Percentiles rank a stretch among this genome's conserved stretches.
Evolutionary conservation across 2,797 vertebrate genomes (phyloP).

Genomic region (Cuculus canorus): DNA sequence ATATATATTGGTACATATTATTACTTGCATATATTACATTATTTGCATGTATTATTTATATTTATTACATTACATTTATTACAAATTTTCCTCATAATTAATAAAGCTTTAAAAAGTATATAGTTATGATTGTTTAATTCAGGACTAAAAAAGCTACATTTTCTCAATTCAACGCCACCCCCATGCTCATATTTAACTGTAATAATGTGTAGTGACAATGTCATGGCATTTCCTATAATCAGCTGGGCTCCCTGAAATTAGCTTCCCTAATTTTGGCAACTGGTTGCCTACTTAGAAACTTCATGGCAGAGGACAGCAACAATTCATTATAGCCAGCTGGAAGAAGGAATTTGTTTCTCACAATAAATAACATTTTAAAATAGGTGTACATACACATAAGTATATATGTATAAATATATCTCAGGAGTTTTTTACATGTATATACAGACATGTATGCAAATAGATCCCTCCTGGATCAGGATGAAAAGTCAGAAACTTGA

Average conservation of each 20-base stretch:
- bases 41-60: not conserved
- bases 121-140: not conserved
- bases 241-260: not conserved
- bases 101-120: not conserved
- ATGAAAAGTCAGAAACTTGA: not conserved
- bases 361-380: not conserved
- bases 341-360: not conserved
- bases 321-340: not conserved
- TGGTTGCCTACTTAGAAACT: not conserved
- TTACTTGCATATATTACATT: no score
- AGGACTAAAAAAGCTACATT: not conserved
- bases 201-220: not conserved
- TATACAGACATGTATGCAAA: no score
- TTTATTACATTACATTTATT: no score
- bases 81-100: not conserved
- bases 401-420: no score
- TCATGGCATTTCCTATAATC: not conserved
- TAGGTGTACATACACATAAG: not conserved
- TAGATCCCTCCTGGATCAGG: not conserved
- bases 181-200: not conserved
- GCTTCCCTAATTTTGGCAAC: not conserved
- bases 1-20: not conserved
- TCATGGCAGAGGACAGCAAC: not conserved
- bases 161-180: not conserved
- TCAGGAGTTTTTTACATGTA: not conserved